These are phyloP conservation scores for Sebastes glaucus DNA, from an alignment of 2,797 vertebrate genomes.

Conservation along the genomic window DNA sequence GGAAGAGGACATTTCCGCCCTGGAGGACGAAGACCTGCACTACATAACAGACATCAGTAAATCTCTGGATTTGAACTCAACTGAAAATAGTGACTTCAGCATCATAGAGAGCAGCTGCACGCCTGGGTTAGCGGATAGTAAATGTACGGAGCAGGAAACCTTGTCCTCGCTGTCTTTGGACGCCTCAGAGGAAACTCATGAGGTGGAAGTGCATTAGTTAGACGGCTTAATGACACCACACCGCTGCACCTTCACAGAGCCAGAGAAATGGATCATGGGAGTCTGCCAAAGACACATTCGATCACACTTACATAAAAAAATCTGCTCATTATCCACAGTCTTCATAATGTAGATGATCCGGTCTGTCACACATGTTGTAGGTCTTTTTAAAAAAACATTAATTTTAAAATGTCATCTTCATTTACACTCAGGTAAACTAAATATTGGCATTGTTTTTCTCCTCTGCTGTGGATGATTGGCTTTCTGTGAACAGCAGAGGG, in stretches of 20 bases:
- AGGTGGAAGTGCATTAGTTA: constrained; percentile 38
- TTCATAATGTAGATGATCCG: not conserved
- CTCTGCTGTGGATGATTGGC: not conserved
- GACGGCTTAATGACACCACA: not conserved
- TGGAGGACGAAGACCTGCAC: constrained; percentile 10
- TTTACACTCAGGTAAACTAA: constrained; percentile 16
- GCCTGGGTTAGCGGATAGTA: not conserved
- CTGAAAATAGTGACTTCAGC: constrained; percentile 61
- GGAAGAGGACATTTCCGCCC: not conserved
- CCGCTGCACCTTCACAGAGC: not conserved
- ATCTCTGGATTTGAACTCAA: constrained; percentile 32
- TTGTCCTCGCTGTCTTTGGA: constrained; percentile 18
- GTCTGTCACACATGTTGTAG: not conserved
- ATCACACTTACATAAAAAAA: not conserved
- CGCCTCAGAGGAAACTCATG: constrained; percentile 28
- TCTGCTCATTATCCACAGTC: not conserved
- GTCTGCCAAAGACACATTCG: constrained; percentile 22
- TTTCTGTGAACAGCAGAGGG: constrained; percentile 52
- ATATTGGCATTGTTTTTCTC: not conserved
- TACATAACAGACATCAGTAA: not conserved
- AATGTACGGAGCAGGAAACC: constrained; percentile 7
- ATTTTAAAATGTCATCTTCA: constrained; percentile 1
- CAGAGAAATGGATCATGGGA: not conserved
- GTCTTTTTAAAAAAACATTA: not conserved
- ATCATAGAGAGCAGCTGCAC: constrained; percentile 45